These are phyloP conservation scores for Bovichtus variegatus DNA, from an alignment of 2,797 vertebrate species.

Conservation along the genomic window DNA sequence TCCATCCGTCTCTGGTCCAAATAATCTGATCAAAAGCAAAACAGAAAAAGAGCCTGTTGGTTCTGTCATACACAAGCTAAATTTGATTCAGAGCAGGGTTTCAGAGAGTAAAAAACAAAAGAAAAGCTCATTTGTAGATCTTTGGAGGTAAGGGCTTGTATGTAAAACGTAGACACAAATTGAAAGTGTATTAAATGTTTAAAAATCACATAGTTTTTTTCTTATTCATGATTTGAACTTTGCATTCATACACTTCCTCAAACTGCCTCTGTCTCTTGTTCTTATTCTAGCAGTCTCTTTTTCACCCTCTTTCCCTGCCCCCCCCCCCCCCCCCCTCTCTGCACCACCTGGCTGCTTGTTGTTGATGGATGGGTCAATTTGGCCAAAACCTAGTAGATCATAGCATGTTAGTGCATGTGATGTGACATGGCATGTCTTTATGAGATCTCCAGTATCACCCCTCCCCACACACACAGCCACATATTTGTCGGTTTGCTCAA, in stretches of 20 bases:
- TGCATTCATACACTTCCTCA: not conserved
- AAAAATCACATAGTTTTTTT: not conserved
- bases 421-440: conserved; percentile 44
- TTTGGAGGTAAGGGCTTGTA: conserved; percentile 15
- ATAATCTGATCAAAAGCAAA: conserved; percentile 70
- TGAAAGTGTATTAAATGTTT: conserved; percentile 21
- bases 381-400: conserved; percentile 39
- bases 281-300: too few relatives aligned
- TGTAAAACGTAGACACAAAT: conserved; percentile 15
- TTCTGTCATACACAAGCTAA: conserved; percentile 50
- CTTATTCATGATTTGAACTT: conserved; percentile 10
- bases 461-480: not conserved
- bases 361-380: conserved; percentile 60
- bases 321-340: not conserved
- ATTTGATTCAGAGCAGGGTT: conserved; percentile 62
- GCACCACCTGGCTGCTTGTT: conserved; percentile 38
- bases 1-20: conserved; percentile 60
- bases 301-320: not conserved
- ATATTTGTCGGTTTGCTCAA: conserved; percentile 8
- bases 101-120: conserved; percentile 9
- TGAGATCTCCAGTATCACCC: conserved; percentile 7
- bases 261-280: not conserved
- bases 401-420: conserved; percentile 40
- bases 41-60: conserved; percentile 62
- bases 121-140: conserved; percentile 14